Base-by-base conservation (phyloP, 2,888 invertebrate genomes). In the Gisinianus flammeolus region DNA sequence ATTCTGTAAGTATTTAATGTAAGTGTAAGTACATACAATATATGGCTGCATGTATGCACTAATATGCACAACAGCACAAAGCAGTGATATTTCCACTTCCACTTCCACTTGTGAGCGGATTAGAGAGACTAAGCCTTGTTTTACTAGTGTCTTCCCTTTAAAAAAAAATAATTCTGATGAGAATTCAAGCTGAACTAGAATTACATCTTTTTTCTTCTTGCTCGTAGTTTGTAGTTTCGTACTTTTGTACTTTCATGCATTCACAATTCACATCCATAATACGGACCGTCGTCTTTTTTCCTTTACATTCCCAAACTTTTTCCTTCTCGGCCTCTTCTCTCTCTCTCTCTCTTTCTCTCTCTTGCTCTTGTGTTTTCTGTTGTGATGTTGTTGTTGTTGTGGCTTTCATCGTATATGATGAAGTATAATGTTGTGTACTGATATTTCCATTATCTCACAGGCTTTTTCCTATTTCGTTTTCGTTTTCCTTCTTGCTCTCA, bases 141-240 rank as follows among this genome's bases (percentile, higher is more conserved):
- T 44, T 6, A 44, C 44, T 16, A 44, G 19, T n/a, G 2, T 44
- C 19, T 44, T 1, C 44, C 12, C 19, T 44, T 44, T 44, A 2
- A 12, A 6, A 5, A 35, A 35, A 12, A 8, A 35, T 35, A 16
- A 6, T 2, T 12, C 12, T 44, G 44, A 44, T 44, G 16, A 70
- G 54, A 70, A 54, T 28, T 54, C 26, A 70, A 28, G 28, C 70
- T 69, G 44, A 69, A 69, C 69, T 26, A 44, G 44, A 69, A 69
- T 69, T 69, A 44, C 69, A 44, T 44, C 70, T 62, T 54, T 52
- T 69, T 54, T 70, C 28, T 54, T 44, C 24, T 44, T 33, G n/a
- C 16, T 44, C 28, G 62, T 26, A 5, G 28, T 62, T 28, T 62
- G 62, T 26, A 62, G 2, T 24, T n/a, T 3, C n/a, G 8, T 24